Percentiles rank a stretch among this genome's conserved stretches.
phyloP scores from a whole-genome alignment of 2,888 invertebrate species.

The Chironomus riparius region DNA sequence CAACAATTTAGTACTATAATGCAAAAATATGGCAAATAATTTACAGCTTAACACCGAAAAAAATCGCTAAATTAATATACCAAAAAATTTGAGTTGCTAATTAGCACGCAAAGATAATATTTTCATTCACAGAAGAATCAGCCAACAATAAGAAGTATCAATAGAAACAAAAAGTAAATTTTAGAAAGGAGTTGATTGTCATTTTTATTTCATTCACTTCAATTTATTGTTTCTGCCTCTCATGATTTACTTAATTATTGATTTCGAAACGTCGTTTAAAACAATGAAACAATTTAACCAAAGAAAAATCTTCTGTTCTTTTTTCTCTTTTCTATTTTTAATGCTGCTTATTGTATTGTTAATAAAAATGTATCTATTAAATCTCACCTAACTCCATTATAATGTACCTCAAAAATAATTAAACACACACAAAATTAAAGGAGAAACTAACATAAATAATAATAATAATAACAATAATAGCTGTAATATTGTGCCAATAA shows the following conservation, averaged over 20 bases:
- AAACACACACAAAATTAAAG: slow-evolving; percentile 28
- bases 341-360: slow-evolving; percentile 14
- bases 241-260: too few species aligned
- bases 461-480: too few species aligned
- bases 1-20: too few species aligned
- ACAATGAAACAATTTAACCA: background rate
- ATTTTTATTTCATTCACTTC: background rate
- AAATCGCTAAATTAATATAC: too few species aligned
- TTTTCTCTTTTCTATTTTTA: slow-evolving; percentile 2
- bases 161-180: too few species aligned
- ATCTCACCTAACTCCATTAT: slow-evolving; percentile 31
- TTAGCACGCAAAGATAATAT: too few species aligned
- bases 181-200: background rate
- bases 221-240: background rate
- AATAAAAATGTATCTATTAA: slow-evolving; percentile 30
- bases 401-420: slow-evolving; percentile 5
- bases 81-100: too few species aligned
- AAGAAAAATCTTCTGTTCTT: background rate
- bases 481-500: slow-evolving; percentile 36
- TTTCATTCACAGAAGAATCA: too few species aligned
- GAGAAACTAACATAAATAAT: slow-evolving; percentile 35
- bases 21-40: too few species aligned
- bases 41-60: too few species aligned
- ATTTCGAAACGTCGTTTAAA: background rate
- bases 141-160: too few species aligned